phyloP scores from a whole-genome alignment of 2,888 invertebrate species.

The Chloroclystis v-ata region DNA sequence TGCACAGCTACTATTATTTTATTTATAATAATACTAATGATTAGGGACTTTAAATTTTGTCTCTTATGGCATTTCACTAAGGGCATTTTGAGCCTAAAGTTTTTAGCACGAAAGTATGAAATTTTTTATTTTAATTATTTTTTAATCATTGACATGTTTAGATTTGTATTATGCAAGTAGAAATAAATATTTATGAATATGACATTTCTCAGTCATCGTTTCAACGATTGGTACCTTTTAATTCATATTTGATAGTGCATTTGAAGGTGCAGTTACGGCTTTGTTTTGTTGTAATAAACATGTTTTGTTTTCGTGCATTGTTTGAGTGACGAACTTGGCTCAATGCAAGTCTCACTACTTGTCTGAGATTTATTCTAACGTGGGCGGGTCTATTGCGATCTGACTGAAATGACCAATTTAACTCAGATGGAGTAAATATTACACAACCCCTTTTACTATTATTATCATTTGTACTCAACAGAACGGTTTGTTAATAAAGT shows the following conservation, averaged over 20 bases:
- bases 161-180: too few species aligned
- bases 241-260: neutral
- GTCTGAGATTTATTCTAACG: slow-evolving; percentile 10
- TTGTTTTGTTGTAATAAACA: neutral
- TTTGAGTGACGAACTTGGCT: slow-evolving; percentile 13
- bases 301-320: slow-evolving; percentile 6
- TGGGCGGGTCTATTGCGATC: slow-evolving; percentile 11
- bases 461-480: slow-evolving; percentile 13
- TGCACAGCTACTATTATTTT: too few species aligned
- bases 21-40: too few species aligned
- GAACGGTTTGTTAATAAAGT: slow-evolving; percentile 1
- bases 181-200: too few species aligned
- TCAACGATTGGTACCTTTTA: neutral
- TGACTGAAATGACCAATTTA: slow-evolving; percentile 10
- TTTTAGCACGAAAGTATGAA: too few species aligned
- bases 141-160: too few species aligned
- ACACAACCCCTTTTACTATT: slow-evolving; percentile 19
- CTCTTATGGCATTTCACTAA: too few species aligned
- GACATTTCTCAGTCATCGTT: too few species aligned
- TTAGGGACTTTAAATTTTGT: too few species aligned
- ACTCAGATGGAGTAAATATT: slow-evolving; percentile 27
- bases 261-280: neutral
- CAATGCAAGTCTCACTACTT: slow-evolving; percentile 12
- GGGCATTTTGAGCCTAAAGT: too few species aligned
- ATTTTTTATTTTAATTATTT: too few species aligned